phyloP scores from a whole-genome alignment of 1,140 invertebrate genomes.

The Acyrthosiphon pisum region DNA sequence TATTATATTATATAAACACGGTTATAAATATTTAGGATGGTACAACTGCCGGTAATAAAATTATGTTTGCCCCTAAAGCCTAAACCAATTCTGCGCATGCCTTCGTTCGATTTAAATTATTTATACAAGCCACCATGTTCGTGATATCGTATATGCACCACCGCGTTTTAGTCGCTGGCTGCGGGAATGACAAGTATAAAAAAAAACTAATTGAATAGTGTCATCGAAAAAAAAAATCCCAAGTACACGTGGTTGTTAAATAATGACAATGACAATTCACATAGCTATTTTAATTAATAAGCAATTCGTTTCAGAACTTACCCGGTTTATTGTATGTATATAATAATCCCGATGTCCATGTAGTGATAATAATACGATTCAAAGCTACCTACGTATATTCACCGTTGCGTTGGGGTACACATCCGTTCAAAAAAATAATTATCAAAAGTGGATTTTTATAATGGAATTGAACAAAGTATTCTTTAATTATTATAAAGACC shows the following conservation, averaged over 20 bases:
- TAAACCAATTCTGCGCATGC: neutral
- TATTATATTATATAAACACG: neutral
- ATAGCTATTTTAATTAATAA: neutral
- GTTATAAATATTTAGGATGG: neutral
- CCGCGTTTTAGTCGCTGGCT: neutral
- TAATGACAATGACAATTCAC: neutral
- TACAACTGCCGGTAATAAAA: neutral
- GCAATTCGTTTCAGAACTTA: neutral
- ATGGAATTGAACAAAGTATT: neutral
- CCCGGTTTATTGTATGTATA: neutral
- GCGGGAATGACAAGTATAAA: neutral
- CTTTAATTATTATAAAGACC: conserved; percentile 25
- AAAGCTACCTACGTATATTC: neutral
- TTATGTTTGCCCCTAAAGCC: neutral
- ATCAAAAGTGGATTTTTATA: neutral
- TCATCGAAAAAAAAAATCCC: neutral
- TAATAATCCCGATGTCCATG: neutral
- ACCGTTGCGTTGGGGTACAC: neutral
- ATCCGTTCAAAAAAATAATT: conserved; percentile 5
- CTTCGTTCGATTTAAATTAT: neutral
- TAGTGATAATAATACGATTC: neutral
- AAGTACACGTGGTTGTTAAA: neutral
- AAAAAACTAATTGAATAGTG: neutral
- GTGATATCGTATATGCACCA: neutral
- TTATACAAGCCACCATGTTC: neutral